Evolutionary conservation across 2,888 invertebrate species (phyloP), one percentile per base, ranked within the genome.

Genomic region (Tromatobia lineatoria): DNA sequence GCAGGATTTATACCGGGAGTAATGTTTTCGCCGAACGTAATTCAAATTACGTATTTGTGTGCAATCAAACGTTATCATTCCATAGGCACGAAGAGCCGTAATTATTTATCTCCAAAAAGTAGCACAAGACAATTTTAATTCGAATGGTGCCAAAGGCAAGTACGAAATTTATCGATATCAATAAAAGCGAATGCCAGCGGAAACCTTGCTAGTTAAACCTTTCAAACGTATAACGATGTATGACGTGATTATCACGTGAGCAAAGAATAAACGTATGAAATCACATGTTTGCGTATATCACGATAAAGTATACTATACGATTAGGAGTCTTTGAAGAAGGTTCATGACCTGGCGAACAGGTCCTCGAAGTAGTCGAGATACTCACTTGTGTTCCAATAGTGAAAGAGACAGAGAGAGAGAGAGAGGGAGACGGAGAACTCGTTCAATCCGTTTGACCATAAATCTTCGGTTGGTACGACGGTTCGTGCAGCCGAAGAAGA

Each of bases 361-460:
- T 83, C 83, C 59, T n/a, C 52, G 42, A 66, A 67, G 59, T n/a
- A 61, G 77, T 38, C 61, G 52, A 67, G 69, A 70, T 70, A 71
- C 64, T 75, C 50, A 23, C 54, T 73, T 77, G 74, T 50, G 69
- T 77, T 74, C 69, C 64, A 70, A 54, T 50, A 77, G 66, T 66
- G 61, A n/a, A 18, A n/a, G n/a, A 61, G 38, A 10, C 1, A n/a
- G 38, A 23, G 54, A 4, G 42, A 57, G 71, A 11, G 20, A 52
- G 42, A 38, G 57, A 74, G n/a, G n/a, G n/a, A n/a, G n/a, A n/a
- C n/a, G n/a, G n/a, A n/a, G 29, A 74, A 69, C 81, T 84, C 81
- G 81, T 84, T 78, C 77, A 84, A 84, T 84, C 61, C 83, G 73
- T 80, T 84, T 69, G 75, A 70, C 77, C 77, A 84, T 84, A 80